Conservation (phyloP, 2,797 vertebrate genomes). For the Graptemys geographica region DNA sequence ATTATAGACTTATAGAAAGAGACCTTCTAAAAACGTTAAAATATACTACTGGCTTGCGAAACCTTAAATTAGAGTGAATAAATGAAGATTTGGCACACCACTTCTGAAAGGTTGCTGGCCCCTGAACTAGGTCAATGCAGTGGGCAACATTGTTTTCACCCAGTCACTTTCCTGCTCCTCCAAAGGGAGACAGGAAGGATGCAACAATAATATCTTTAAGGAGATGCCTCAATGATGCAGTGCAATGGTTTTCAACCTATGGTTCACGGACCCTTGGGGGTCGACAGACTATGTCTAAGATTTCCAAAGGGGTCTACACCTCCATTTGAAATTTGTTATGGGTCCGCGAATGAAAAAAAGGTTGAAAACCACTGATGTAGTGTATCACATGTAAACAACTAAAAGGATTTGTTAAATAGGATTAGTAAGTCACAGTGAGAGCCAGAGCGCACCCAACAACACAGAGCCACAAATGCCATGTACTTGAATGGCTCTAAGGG, state of each 20-base stretch:
- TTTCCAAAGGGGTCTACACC: neutral
- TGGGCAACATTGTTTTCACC: neutral
- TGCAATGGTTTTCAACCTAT: neutral
- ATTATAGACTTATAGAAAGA: too few species aligned
- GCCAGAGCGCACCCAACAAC: neutral
- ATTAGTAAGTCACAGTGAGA: neutral
- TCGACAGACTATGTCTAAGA: neutral
- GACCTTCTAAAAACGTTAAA: too few species aligned
- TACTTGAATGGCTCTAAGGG: fast-evolving
- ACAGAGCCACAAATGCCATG: neutral
- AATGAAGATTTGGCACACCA: too few species aligned
- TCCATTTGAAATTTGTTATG: neutral
- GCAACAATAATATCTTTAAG: neutral
- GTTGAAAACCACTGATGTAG: neutral
- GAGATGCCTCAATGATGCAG: neutral
- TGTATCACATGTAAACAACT: neutral
- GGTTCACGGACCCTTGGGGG: neutral
- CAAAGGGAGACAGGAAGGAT: neutral
- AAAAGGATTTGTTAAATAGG: neutral
- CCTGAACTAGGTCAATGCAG: neutral
- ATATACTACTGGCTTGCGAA: too few species aligned
- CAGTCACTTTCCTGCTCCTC: fast-evolving
- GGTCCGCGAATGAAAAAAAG: neutral
- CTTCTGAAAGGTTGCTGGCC: too few species aligned
- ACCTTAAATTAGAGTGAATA: too few species aligned